These are phyloP conservation scores for Thalassophryne amazonica DNA, from an alignment of 2,797 vertebrate genomes.

Conservation along the genomic window DNA sequence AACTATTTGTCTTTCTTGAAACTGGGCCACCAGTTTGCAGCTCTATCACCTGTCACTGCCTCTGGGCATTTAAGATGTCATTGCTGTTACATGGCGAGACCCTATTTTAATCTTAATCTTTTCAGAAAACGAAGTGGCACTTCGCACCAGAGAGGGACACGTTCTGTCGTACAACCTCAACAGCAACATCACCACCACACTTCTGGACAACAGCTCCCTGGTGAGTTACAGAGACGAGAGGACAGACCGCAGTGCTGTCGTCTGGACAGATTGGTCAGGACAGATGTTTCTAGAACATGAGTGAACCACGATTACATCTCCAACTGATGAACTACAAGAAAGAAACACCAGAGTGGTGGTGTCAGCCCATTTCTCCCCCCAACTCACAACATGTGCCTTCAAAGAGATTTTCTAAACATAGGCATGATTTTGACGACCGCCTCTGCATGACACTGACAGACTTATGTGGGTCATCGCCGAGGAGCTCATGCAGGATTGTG, in stretches of 20 bases:
- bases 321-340: conserved; percentile 29
- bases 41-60: not conserved
- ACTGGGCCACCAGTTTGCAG: not conserved
- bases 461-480: conserved; percentile 76
- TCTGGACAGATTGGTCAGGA: conserved; percentile 24
- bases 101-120: conserved; percentile 12
- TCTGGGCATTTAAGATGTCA: not conserved
- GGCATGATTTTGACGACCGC: conserved; percentile 58
- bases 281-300: conserved; percentile 9
- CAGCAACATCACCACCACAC: conserved; percentile 69
- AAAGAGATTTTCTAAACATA: conserved; percentile 67
- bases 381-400: conserved; percentile 57
- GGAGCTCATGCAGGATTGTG: conserved; percentile 38
- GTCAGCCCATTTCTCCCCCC: conserved; percentile 31
- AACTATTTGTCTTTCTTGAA: not conserved
- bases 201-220: conserved; percentile 83
- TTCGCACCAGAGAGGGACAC: conserved; percentile 76
- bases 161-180: conserved; percentile 73
- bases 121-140: conserved; percentile 76
- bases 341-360: conserved; percentile 40
- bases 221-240: conserved; percentile 61
- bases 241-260: conserved; percentile 32
- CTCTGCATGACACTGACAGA: conserved; percentile 64
- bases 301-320: conserved; percentile 24
- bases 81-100: conserved; percentile 1